Evolutionary conservation across 2,797 vertebrate genomes (phyloP).

Genomic region (Artibeus jamaicensis): DNA sequence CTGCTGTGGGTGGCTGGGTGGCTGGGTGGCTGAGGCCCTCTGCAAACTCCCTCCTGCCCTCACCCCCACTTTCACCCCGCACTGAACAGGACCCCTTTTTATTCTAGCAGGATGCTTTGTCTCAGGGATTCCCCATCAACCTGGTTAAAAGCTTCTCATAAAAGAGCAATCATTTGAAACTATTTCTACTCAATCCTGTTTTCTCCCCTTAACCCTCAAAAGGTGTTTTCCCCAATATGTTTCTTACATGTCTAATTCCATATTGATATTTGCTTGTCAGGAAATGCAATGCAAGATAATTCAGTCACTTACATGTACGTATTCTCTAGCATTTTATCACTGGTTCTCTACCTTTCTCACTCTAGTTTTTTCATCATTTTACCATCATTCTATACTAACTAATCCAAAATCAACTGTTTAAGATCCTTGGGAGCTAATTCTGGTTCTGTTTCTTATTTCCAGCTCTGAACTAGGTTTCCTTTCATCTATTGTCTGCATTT

Average conservation of each 20-base stretch:
- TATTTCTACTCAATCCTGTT: not conserved
- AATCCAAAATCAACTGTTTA: not conserved
- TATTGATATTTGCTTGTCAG: not conserved
- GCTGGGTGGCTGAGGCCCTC: not conserved
- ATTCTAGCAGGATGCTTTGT: not conserved
- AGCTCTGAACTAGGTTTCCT: not conserved
- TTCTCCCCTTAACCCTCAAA: not conserved
- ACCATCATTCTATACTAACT: not conserved
- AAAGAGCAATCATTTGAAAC: not conserved
- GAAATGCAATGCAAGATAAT: not conserved
- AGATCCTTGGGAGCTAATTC: not conserved
- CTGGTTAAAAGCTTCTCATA: not conserved
- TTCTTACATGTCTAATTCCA: not conserved
- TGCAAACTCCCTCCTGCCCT: fast-evolving
- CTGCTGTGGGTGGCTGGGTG: not conserved
- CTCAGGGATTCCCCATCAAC: not conserved
- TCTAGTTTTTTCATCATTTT: not conserved
- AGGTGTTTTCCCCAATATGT: not conserved
- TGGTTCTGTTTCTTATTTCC: not conserved
- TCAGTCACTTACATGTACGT: not conserved
- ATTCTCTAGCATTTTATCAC: not conserved
- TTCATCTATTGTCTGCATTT: not conserved
- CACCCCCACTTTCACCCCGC: fast-evolving
- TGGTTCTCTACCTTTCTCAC: not conserved
- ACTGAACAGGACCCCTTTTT: not conserved